Evolutionary conservation across 1,140 invertebrate genomes (phyloP), one percentile per base, ranked within the genome.

Genomic region (Pristionchus pacificus): DNA sequence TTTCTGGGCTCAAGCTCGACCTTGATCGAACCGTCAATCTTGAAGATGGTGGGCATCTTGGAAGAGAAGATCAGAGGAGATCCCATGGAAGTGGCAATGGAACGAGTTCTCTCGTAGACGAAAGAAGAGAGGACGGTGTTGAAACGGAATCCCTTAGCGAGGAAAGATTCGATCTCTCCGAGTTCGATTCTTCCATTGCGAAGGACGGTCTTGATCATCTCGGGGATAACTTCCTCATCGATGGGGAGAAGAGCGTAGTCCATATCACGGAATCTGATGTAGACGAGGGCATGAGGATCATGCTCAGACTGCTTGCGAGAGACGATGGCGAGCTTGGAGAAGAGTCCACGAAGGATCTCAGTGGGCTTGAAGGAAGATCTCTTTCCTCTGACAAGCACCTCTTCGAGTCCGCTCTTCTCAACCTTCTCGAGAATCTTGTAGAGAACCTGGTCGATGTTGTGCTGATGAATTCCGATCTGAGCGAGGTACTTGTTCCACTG

Each of bases 11-110:
- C 60, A 38, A 76, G 32, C 25, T 71, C 64, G 62, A 68, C 61
- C 25, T 77, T 77, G 25, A 79, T 32, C 24, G 63, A 28, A n/a
- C 75, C 79, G 33, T 72, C 49, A 38, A 80, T 29, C 33, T 68
- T 33, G 61, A 68, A 49, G 58, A 82, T 29, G 24, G 76, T 65
- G 24, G 78, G 75, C 61, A 71, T 68, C 25, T 73, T 72, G 61
- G 73, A 60, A 15, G 59, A 31, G 57, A 78, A 65, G 49, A 65
- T 24, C 31, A 80, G 66, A 27, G 80, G 78, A 49, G 80, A 32
- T 72, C 79, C 79, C 30, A 71, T 61, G 27, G 74, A 59, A 19
- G 79, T 80, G 14, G 79, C 76, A 25, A 80, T 69, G 31, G 63
- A 70, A 65, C 69, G 62, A 55, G 63, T 58, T 38, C 60, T 67